Conservation (phyloP, 2,888 invertebrate species). For the Kryphioiulus occultus region DNA sequence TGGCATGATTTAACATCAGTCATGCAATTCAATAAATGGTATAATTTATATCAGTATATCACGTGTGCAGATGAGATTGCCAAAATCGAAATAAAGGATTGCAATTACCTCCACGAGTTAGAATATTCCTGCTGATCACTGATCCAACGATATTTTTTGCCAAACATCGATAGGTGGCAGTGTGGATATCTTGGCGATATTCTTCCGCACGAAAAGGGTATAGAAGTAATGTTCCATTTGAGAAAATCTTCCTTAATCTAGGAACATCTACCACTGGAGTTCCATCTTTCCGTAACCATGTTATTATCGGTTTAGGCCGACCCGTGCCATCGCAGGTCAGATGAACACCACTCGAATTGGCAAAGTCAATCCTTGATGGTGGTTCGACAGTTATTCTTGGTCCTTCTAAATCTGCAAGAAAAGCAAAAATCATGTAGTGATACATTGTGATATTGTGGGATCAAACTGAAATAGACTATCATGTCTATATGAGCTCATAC, state of each 20-base stretch:
- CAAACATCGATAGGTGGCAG: slow-evolving; percentile 59
- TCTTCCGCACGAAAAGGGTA: slow-evolving; percentile 58
- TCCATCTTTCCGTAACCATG: slow-evolving; percentile 92
- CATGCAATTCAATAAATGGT: no score
- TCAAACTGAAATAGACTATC: no score
- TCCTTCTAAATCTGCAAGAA: slow-evolving; percentile 65
- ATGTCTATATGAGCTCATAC: no score
- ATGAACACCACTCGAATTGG: slow-evolving; percentile 90
- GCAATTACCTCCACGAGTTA: slow-evolving; percentile 59
- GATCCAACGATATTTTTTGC: slow-evolving; percentile 59
- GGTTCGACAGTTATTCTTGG: slow-evolving; percentile 93
- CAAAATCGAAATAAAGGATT: neutral
- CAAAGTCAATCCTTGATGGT: slow-evolving; percentile 88
- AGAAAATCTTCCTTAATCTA: slow-evolving; percentile 78
- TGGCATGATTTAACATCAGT: no score
- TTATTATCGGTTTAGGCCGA: slow-evolving; percentile 87
- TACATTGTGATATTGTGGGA: no score
- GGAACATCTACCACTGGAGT: slow-evolving; percentile 90
- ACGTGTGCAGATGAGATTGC: neutral
- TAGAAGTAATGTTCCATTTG: slow-evolving; percentile 55
- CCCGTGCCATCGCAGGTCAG: slow-evolving; percentile 94
- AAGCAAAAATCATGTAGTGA: no score
- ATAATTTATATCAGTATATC: no score
- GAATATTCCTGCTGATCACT: slow-evolving; percentile 59
- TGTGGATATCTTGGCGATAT: slow-evolving; percentile 58